Percentiles rank a stretch among this genome's conserved stretches.
These are phyloP conservation scores for Callocephalon fimbriatum DNA, from an alignment of 2,113 vertebrate species.

Conservation along the genomic window DNA sequence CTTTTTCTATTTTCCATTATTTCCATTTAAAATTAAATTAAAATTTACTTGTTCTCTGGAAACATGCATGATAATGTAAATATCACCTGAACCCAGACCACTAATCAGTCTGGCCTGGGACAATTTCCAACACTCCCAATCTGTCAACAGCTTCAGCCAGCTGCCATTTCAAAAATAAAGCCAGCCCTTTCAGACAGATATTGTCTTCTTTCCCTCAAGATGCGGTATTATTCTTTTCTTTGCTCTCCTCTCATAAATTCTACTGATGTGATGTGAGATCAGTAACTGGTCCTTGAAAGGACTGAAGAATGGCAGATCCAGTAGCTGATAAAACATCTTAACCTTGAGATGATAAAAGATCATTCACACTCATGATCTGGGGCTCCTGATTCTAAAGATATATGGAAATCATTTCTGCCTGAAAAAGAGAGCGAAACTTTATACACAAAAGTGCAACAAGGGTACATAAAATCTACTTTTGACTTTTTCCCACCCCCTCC, in stretches of 20 bases:
- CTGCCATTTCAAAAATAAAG: conserved; percentile 48
- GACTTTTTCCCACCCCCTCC: not conserved
- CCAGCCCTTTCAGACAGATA: not conserved
- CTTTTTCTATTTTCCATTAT: not conserved
- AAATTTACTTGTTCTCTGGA: not conserved
- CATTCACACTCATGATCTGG: not conserved
- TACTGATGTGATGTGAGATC: not conserved
- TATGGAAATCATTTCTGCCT: not conserved
- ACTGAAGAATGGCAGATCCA: conserved; percentile 26
- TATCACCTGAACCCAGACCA: conserved; percentile 14
- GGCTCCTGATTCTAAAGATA: not conserved
- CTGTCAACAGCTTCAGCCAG: conserved; percentile 45
- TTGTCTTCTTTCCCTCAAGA: not conserved
- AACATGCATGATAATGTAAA: not conserved
- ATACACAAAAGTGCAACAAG: not conserved
- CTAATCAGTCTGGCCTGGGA: conserved; percentile 9
- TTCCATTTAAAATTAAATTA: not conserved
- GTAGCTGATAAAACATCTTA: conserved; percentile 46
- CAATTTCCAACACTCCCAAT: conserved; percentile 31
- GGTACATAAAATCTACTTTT: not conserved
- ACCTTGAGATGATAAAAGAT: not conserved
- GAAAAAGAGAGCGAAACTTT: not conserved
- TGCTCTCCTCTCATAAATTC: conserved; percentile 30
- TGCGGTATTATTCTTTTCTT: not conserved
- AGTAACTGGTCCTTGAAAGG: not conserved